Conservation (phyloP, 2,797 vertebrate genomes). For the Apogon hyalosoma region DNA sequence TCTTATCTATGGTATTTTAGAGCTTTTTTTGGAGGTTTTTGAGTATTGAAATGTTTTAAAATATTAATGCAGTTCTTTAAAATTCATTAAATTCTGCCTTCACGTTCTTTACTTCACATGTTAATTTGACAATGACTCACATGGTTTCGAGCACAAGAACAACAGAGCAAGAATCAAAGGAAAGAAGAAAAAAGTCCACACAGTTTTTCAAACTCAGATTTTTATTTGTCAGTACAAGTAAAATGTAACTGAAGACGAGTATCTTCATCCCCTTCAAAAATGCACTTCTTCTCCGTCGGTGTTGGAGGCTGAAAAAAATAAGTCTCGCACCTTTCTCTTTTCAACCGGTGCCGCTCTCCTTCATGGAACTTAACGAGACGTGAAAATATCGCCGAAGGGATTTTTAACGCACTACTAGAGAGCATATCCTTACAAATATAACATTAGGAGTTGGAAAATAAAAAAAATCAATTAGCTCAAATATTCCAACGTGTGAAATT, state of each 20-base stretch:
- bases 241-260: slow-evolving; percentile 73
- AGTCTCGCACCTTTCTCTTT: slow-evolving; percentile 22
- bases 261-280: slow-evolving; percentile 74
- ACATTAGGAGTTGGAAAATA: slow-evolving; percentile 60
- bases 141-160: slow-evolving; percentile 16
- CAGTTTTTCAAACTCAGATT: slow-evolving; percentile 79
- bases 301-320: slow-evolving; percentile 54
- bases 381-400: slow-evolving; percentile 45
- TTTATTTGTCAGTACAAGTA: slow-evolving; percentile 87
- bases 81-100: too few relatives aligned
- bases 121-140: too few relatives aligned
- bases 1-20: too few relatives aligned
- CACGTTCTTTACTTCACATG: too few relatives aligned
- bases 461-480: slow-evolving; percentile 23
- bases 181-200: slow-evolving; percentile 63
- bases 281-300: slow-evolving; percentile 68
- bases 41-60: too few relatives aligned
- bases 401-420: slow-evolving; percentile 37
- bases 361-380: slow-evolving; percentile 55
- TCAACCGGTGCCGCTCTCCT: slow-evolving; percentile 38
- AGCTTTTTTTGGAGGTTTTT: too few relatives aligned
- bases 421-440: slow-evolving; percentile 62
- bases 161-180: slow-evolving; percentile 49
- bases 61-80: too few relatives aligned
- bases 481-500: slow-evolving; percentile 42